These are phyloP conservation scores for Papio anubis DNA, from an alignment of 2,113 vertebrate species.

Conservation along the genomic window DNA sequence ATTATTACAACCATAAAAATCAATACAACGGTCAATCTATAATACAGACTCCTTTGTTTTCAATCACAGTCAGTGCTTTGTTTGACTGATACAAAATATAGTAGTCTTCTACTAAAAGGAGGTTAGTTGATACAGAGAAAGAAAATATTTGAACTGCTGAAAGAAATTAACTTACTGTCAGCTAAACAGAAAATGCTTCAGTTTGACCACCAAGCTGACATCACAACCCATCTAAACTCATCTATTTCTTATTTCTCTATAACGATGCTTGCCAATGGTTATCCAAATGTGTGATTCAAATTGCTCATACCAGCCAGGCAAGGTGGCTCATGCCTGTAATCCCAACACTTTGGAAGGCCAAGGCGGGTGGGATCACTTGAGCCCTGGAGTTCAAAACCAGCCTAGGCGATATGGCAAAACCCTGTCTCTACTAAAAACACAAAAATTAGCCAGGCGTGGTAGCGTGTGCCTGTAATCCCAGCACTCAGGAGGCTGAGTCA, in stretches of 20 bases:
- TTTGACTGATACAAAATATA: not conserved
- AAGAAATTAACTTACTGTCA: conserved; percentile 36
- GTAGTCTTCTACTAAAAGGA: not conserved
- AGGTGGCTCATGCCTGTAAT: not conserved
- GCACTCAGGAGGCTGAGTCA: not conserved
- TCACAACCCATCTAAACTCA: not conserved
- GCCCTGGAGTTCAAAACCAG: not conserved
- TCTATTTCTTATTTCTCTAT: not conserved
- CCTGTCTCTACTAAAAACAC: not conserved
- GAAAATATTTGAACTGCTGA: not conserved
- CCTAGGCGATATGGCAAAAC: not conserved
- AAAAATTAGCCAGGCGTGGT: not conserved
- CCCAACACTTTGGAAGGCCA: not conserved
- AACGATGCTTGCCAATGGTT: not conserved
- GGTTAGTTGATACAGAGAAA: not conserved
- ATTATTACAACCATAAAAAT: conserved; percentile 17
- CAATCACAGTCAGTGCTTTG: not conserved
- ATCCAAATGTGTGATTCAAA: not conserved
- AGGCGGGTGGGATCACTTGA: not conserved
- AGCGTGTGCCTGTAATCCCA: not conserved
- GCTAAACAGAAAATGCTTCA: not conserved
- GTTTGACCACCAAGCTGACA: not conserved
- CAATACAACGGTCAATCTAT: not conserved
- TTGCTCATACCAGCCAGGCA: not conserved
- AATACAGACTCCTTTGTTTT: not conserved